These are phyloP conservation scores for Pelecanoides urinatrix DNA, from an alignment of 2,113 vertebrate species.

Conservation along the genomic window DNA sequence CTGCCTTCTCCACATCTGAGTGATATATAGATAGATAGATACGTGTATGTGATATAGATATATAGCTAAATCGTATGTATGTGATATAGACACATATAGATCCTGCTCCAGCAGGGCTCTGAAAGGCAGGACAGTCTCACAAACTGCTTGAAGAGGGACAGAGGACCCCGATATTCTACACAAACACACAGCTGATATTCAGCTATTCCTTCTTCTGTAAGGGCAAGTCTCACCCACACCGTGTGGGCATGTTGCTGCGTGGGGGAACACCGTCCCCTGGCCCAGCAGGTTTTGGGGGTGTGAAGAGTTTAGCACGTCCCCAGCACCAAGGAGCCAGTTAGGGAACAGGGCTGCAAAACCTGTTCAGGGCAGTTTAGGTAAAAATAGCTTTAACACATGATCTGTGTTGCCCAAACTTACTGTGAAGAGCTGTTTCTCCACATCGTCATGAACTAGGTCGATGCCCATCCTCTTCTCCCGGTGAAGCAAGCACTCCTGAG, in stretches of 20 bases:
- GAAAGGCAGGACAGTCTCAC: background rate
- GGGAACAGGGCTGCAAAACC: background rate
- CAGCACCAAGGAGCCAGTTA: background rate
- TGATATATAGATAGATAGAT: background rate
- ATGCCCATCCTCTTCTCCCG: slow-evolving; percentile 94
- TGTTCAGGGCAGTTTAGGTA: background rate
- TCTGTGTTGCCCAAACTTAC: slow-evolving; percentile 61
- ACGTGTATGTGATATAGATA: background rate
- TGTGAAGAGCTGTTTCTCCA: slow-evolving; percentile 85
- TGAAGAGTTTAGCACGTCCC: background rate
- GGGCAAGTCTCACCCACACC: background rate
- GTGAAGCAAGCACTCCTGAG: slow-evolving; percentile 91
- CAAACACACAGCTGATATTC: background rate
- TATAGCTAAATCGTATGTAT: background rate
- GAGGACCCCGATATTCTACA: background rate
- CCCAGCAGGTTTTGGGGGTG: background rate
- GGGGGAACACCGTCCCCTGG: background rate
- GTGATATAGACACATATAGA: background rate
- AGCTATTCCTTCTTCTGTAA: background rate
- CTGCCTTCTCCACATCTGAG: background rate
- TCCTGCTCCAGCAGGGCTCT: background rate
- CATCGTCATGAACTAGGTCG: slow-evolving; percentile 88
- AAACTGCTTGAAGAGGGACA: background rate
- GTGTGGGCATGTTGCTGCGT: accelerated
- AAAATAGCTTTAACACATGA: background rate